Evolutionary conservation across 2,797 vertebrate genomes (phyloP).

Genomic region (Betta splendens): DNA sequence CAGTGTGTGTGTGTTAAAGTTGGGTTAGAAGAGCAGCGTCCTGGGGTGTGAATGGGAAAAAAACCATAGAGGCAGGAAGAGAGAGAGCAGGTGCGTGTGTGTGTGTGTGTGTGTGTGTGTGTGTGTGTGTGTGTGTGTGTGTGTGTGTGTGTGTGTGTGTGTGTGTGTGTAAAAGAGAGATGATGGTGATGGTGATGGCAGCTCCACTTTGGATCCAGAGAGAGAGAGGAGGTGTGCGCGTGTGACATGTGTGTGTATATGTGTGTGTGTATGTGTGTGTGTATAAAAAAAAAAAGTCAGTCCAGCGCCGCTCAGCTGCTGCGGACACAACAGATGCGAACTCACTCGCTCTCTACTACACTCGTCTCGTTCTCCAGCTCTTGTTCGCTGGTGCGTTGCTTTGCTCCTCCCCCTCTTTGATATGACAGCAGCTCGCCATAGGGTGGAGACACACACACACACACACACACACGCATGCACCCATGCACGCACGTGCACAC

Average conservation of each 20-base stretch:
- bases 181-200: constrained; percentile 24
- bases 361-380: constrained; percentile 50
- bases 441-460: constrained; percentile 47
- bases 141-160: constrained; percentile 18
- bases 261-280: constrained; percentile 15
- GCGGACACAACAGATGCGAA: constrained; percentile 77
- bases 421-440: constrained; percentile 72
- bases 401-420: constrained; percentile 73
- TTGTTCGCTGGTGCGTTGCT: constrained; percentile 48
- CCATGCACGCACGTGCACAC: constrained; percentile 34
- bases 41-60: constrained; percentile 29
- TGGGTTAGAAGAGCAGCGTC: constrained; percentile 40
- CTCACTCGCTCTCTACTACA: constrained; percentile 61
- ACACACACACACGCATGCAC: constrained; percentile 11
- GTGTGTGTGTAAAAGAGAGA: constrained; percentile 2
- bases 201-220: constrained; percentile 32
- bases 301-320: constrained; percentile 64
- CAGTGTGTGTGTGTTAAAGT: constrained; percentile 21
- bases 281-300: constrained; percentile 57
- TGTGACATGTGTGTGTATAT: no score
- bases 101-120: constrained; percentile 8
- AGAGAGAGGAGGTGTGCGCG: constrained; percentile 28
- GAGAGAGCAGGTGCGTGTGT: constrained; percentile 20
- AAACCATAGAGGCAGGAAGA: background rate
- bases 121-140: constrained; percentile 17